These are phyloP conservation scores for Pelosia muscerda DNA, from an alignment of 2,888 invertebrate species.

Conservation along the genomic window DNA sequence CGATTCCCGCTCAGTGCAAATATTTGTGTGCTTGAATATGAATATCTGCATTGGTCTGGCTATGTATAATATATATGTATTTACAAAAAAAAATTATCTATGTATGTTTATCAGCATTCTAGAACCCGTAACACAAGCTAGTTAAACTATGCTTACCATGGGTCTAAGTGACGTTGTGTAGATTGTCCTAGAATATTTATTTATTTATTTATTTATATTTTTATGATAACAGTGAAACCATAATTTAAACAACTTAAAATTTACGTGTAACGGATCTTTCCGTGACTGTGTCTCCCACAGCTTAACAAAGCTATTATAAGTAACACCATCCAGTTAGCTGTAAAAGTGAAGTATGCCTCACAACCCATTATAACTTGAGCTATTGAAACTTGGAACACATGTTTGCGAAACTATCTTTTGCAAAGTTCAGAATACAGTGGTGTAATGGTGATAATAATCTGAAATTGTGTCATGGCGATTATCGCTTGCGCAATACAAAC, in stretches of 20 bases:
- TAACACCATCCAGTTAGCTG: constrained; percentile 32
- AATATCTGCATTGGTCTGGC: too few species aligned
- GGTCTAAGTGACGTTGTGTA: too few species aligned
- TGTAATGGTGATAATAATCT: constrained; percentile 46
- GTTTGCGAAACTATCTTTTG: constrained; percentile 14
- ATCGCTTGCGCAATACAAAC: constrained; percentile 74
- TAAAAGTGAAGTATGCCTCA: constrained; percentile 31
- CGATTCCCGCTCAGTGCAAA: too few species aligned
- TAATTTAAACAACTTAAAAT: constrained; percentile 5
- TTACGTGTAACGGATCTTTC: background rate
- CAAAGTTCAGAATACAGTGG: constrained; percentile 51
- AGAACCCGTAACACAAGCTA: too few species aligned
- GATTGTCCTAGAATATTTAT: too few species aligned
- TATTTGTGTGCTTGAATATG: too few species aligned
- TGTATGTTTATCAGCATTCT: too few species aligned
- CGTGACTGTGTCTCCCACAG: constrained; percentile 9
- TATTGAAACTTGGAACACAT: constrained; percentile 1
- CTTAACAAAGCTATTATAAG: constrained; percentile 28
- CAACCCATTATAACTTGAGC: constrained; percentile 22
- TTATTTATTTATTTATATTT: too few species aligned
- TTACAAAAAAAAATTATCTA: too few species aligned
- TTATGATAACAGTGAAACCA: background rate
- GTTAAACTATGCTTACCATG: too few species aligned
- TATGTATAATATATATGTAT: too few species aligned
- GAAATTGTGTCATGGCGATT: constrained; percentile 77